Evolutionary conservation across 2,888 invertebrate genomes (phyloP).

Genomic region (Epistrophella euchroma): DNA sequence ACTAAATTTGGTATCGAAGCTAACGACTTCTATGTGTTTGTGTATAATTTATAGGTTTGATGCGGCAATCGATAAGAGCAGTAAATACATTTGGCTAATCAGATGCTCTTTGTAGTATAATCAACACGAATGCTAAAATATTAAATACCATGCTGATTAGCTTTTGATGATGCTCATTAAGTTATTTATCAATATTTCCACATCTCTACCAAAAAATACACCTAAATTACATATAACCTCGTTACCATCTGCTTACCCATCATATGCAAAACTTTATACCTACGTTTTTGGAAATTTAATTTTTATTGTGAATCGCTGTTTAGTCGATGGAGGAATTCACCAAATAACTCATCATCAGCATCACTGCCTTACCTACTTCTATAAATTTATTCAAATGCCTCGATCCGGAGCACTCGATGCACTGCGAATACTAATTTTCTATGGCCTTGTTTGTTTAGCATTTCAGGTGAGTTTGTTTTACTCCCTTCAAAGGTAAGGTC

Average conservation of each 20-base stretch:
- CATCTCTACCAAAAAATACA: background rate
- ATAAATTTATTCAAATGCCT: background rate
- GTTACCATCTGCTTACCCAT: background rate
- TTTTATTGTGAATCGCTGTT: background rate
- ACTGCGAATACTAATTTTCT: constrained; percentile 7
- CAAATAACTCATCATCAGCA: background rate
- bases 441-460: background rate
- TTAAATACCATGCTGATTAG: background rate
- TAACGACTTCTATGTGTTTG: no score
- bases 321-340: background rate
- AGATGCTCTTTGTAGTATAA: background rate
- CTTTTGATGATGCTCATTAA: background rate
- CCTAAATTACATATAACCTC: background rate
- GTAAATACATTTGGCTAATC: background rate
- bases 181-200: background rate
- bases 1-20: no score
- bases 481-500: background rate
- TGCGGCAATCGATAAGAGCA: no score
- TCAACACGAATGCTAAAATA: background rate
- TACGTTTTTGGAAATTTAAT: background rate
- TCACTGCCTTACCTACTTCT: background rate
- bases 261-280: background rate
- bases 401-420: background rate
- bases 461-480: constrained; percentile 5
- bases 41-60: no score